phyloP scores from a whole-genome alignment of 2,888 invertebrate genomes.

The Brassicogethes aeneus region DNA sequence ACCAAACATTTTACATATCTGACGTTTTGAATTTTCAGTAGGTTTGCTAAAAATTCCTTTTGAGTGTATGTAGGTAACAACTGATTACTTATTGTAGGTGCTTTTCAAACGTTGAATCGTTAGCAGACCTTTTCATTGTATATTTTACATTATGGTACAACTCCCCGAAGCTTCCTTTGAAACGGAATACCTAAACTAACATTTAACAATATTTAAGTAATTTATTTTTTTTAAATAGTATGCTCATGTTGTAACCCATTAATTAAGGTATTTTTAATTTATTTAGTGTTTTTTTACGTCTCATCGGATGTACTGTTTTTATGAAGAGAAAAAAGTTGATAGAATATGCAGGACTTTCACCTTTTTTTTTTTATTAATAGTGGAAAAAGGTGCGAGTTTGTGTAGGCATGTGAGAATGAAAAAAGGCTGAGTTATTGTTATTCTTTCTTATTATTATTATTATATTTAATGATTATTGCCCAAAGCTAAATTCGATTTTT shows the following conservation, averaged over 20 bases:
- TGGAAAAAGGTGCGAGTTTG: no score
- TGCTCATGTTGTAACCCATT: not conserved
- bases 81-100: no score
- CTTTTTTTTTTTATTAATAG: no score
- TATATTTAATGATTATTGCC: no score
- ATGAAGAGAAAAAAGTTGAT: not conserved
- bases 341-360: not conserved
- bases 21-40: no score
- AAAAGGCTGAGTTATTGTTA: conserved; percentile 17
- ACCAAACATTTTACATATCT: no score
- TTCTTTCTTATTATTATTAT: conserved; percentile 12
- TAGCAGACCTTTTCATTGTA: not conserved
- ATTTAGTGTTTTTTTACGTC: not conserved
- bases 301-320: conserved; percentile 1
- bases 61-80: no score
- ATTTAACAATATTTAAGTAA: not conserved
- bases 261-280: not conserved
- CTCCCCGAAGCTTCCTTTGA: not conserved
- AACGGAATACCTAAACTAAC: not conserved
- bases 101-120: no score
- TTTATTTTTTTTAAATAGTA: not conserved
- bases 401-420: conserved; percentile 14
- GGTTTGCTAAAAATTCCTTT: no score
- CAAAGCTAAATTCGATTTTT: not conserved
- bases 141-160: not conserved